Base-by-base conservation (phyloP, 2,797 vertebrate species). In the Urosaurus nigricauda region DNA sequence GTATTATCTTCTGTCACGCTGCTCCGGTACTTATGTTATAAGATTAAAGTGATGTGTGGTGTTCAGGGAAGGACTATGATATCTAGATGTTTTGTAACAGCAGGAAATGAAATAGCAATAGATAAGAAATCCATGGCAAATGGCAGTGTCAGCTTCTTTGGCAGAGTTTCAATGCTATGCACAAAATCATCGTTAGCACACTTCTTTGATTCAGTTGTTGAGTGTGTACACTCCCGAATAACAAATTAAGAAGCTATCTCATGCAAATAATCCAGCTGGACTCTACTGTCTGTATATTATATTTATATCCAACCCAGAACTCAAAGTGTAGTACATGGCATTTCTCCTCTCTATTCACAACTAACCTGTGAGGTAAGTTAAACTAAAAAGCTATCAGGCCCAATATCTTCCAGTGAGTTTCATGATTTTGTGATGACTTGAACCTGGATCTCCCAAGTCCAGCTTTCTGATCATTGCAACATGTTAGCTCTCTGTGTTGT, bases 71-170 rank as follows among this genome's bases (percentile, higher is more conserved):
- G 7, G 43, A 51, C 60, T 40, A 68, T 88, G 65, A 16, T 84
- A 83, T 53, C 81, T 89, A 58, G 37, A 63, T 83, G 43, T 4
- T 1, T 79, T 40, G 65, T 90, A 91, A 35, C 89, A 82, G 85
- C 35, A 74, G 87, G 26, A 93, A 91, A 92, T 87, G 84, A 92
- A 93, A 91, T 85, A 85, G 47, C 73, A 26, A 43, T 51, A 81
- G 83, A 80, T 74, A 80, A 85, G 70, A 89, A 91, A 93, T 89
- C 37, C 5, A 47, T 17, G 5, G 26, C 32, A 77, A 85, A 37
- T 70, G 71, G 2, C 16, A 60, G 83, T 26, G 14, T 47, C 17
- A 71, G 0, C 0, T 8, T 79, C 86, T 85, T 89, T 90, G 19
- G 11, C 88, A 91, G 65, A 85, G 17, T 14, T 88, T 32, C 51